Evolutionary conservation across 2,888 invertebrate genomes (phyloP).

Genomic region (Bibio marci): DNA sequence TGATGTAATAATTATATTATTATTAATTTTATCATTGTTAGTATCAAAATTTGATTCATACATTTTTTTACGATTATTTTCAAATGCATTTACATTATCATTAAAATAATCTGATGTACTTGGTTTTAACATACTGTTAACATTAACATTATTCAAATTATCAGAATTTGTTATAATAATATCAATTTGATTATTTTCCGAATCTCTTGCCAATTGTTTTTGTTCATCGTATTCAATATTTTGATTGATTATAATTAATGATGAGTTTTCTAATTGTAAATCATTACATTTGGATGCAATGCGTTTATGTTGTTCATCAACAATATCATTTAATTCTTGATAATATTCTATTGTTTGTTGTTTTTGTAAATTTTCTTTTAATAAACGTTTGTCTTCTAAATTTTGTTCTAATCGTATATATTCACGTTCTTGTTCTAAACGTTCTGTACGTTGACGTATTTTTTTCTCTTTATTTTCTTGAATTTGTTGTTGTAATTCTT

Average conservation of each 20-base stretch:
- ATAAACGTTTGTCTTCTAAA: constrained; percentile 17
- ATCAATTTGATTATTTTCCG: not conserved
- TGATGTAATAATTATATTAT: not conserved
- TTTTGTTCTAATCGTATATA: constrained; percentile 16
- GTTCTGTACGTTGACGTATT: constrained; percentile 18
- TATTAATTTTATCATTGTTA: not conserved
- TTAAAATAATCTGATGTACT: constrained; percentile 20
- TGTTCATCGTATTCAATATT: too few species aligned
- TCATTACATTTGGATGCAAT: too few species aligned
- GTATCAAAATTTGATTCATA: constrained; percentile 1
- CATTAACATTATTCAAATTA: too few species aligned
- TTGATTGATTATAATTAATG: too few species aligned
- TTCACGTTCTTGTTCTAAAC: constrained; percentile 18
- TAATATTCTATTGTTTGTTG: constrained; percentile 20
- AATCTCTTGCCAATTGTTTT: too few species aligned
- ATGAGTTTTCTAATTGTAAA: too few species aligned
- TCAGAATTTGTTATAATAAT: too few species aligned
- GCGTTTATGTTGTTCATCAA: constrained; percentile 7
- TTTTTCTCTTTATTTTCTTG: constrained; percentile 18
- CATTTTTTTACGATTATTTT: not conserved
- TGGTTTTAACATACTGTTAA: too few species aligned
- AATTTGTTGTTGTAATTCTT: constrained; percentile 18
- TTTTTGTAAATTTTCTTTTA: constrained; percentile 17
- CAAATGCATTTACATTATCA: constrained; percentile 15
- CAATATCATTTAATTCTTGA: constrained; percentile 16